Conservation (phyloP, 1,140 invertebrate genomes). For the Procambarus virginalis region DNA sequence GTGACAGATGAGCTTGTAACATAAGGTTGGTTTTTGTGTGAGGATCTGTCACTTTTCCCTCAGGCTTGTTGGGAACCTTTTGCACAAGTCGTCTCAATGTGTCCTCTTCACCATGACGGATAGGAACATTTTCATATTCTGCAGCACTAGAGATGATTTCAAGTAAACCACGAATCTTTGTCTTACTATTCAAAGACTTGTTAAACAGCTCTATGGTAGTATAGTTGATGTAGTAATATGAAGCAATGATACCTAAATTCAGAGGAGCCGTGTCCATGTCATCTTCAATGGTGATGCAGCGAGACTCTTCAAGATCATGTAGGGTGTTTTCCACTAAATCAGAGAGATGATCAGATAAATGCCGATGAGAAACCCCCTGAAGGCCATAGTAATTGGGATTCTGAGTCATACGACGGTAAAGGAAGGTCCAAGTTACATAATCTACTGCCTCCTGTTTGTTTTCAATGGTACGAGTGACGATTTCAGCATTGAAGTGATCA, state of each 20-base stretch:
- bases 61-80: conserved; percentile 85
- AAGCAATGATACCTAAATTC: conserved; percentile 99
- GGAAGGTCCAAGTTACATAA: conserved; percentile 99
- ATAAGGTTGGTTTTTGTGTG: conserved; percentile 98
- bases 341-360: conserved; percentile 98
- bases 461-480: conserved; percentile 99
- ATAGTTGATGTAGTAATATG: conserved; percentile 99
- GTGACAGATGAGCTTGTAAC: conserved; percentile 95
- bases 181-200: conserved; percentile 96
- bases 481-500: conserved; percentile 99
- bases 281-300: conserved; percentile 98
- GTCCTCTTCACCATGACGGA: conserved; percentile 95
- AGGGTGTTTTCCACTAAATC: conserved; percentile 98
- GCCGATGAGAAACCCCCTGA: conserved; percentile 95
- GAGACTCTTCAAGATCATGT: conserved; percentile 95
- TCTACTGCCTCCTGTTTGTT: conserved; percentile 99
- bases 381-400: conserved; percentile 99
- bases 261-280: conserved; percentile 97
- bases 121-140: conserved; percentile 95
- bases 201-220: conserved; percentile 99
- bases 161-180: conserved; percentile 95
- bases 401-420: conserved; percentile 97
- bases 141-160: conserved; percentile 99
- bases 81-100: conserved; percentile 87
- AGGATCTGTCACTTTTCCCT: conserved; percentile 81